phyloP scores from a whole-genome alignment of 2,113 vertebrate species.

The Amblyopsis rosae region DNA sequence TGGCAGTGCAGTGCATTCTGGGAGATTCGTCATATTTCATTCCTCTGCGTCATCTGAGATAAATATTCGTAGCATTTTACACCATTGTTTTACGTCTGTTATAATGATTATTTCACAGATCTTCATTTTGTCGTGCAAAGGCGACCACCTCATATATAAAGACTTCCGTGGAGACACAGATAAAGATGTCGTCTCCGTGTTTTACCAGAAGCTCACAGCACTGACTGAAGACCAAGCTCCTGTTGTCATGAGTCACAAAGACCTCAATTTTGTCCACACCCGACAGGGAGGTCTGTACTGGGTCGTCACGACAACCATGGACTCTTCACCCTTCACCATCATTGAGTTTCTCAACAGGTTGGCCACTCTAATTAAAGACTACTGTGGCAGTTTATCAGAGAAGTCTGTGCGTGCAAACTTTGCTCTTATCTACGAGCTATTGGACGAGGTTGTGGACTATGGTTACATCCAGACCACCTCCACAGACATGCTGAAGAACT shows the following conservation, averaged over 20 bases:
- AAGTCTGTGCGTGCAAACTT: slow-evolving; percentile 84
- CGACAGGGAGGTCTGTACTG: slow-evolving; percentile 85
- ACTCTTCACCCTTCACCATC: slow-evolving; percentile 82
- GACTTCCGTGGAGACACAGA: slow-evolving; percentile 77
- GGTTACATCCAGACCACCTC: slow-evolving; percentile 88
- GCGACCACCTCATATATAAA: too few relatives aligned
- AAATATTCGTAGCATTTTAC: too few relatives aligned
- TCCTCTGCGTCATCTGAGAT: too few relatives aligned
- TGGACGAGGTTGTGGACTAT: slow-evolving; percentile 89
- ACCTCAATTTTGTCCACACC: slow-evolving; percentile 83
- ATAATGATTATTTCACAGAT: too few relatives aligned
- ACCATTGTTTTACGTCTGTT: too few relatives aligned
- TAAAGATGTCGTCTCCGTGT: slow-evolving; percentile 71
- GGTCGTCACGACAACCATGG: slow-evolving; percentile 76
- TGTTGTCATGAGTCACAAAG: slow-evolving; percentile 83
- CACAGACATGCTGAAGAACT: slow-evolving; percentile 86
- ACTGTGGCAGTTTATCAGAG: slow-evolving; percentile 84
- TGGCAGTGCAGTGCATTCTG: slow-evolving; percentile 71
- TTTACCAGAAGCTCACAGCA: slow-evolving; percentile 83
- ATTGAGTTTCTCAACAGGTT: slow-evolving; percentile 87
- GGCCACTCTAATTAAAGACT: slow-evolving; percentile 82
- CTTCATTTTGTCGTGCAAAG: too few relatives aligned
- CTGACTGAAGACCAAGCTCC: slow-evolving; percentile 84
- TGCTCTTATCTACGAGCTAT: slow-evolving; percentile 86
- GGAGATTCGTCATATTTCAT: slow-evolving; percentile 23